These are phyloP conservation scores for Drosophila pachea DNA, from an alignment of 1,140 invertebrate genomes.

Conservation along the genomic window DNA sequence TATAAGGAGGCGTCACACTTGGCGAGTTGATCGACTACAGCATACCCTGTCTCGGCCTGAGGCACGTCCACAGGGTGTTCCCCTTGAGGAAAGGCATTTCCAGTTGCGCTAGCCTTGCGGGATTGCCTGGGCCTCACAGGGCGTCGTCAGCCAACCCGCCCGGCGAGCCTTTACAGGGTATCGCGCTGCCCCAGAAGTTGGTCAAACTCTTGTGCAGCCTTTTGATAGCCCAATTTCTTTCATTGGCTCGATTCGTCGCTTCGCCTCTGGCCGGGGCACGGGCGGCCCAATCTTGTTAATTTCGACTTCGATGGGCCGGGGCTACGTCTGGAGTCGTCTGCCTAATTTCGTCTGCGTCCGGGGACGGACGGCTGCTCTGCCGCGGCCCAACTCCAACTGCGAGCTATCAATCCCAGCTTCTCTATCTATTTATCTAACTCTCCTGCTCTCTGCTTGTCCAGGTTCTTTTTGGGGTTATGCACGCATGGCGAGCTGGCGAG, in stretches of 20 bases:
- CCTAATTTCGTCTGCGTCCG: conserved; percentile 42
- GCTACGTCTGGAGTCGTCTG: conserved; percentile 25
- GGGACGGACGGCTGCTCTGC: conserved; percentile 13
- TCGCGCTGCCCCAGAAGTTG: conserved; percentile 18
- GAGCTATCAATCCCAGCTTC: conserved; percentile 44
- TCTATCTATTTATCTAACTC: conserved; percentile 58
- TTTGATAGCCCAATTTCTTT: conserved; percentile 72
- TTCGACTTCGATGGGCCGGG: conserved; percentile 38
- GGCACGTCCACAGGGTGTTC: conserved; percentile 2
- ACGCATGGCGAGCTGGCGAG: conserved; percentile 31
- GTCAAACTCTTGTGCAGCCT: conserved; percentile 35
- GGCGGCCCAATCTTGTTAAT: conserved; percentile 72
- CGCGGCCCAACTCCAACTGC: conserved; percentile 7
- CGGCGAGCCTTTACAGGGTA: conserved; percentile 16
- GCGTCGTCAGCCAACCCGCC: neutral
- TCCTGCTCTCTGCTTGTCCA: conserved; percentile 12
- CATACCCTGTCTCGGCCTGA: conserved; percentile 11
- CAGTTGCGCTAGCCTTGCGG: neutral
- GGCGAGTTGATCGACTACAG: neutral
- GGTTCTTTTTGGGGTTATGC: conserved; percentile 52
- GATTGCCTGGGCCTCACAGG: no score
- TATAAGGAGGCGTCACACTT: neutral
- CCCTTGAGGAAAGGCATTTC: neutral
- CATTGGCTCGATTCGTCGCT: conserved; percentile 40
- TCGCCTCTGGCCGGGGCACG: neutral